Evolutionary conservation across 2,113 vertebrate species (phyloP).

Genomic region (Odontesthes bonariensis): DNA sequence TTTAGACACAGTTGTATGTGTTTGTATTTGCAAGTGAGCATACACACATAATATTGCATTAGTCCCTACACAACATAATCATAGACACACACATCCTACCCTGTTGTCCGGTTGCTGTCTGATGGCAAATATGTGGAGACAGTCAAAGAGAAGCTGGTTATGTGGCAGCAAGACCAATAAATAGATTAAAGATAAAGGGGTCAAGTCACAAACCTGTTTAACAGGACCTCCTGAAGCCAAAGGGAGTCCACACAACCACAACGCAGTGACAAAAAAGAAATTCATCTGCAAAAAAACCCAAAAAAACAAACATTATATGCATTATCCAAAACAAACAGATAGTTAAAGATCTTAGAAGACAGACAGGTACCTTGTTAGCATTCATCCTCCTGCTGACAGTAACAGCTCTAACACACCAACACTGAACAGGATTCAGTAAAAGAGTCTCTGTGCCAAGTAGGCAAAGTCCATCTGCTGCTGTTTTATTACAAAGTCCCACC

Average conservation of each 20-base stretch:
- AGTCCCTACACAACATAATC: background rate
- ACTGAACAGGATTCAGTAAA: too few species aligned
- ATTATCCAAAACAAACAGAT: background rate
- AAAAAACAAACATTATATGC: background rate
- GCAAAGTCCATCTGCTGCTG: constrained; percentile 34
- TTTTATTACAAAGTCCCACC: constrained; percentile 17
- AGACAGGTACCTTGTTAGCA: constrained; percentile 13
- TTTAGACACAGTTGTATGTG: too few species aligned
- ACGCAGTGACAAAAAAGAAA: background rate
- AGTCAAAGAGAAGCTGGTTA: background rate
- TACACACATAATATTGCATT: background rate
- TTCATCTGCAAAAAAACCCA: constrained; percentile 13
- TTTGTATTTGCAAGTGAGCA: too few species aligned
- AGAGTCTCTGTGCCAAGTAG: background rate
- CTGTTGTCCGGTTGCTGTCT: constrained; percentile 14
- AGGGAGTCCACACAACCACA: background rate
- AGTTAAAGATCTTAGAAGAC: background rate
- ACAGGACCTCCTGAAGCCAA: background rate
- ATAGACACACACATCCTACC: background rate
- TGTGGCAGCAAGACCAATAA: background rate
- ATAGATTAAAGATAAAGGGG: background rate
- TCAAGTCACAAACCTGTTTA: constrained; percentile 13
- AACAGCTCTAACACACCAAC: background rate
- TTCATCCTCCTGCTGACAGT: constrained; percentile 12
- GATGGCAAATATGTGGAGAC: background rate